Conservation (phyloP, 2,888 invertebrate species). For the Athalia rosae region DNA sequence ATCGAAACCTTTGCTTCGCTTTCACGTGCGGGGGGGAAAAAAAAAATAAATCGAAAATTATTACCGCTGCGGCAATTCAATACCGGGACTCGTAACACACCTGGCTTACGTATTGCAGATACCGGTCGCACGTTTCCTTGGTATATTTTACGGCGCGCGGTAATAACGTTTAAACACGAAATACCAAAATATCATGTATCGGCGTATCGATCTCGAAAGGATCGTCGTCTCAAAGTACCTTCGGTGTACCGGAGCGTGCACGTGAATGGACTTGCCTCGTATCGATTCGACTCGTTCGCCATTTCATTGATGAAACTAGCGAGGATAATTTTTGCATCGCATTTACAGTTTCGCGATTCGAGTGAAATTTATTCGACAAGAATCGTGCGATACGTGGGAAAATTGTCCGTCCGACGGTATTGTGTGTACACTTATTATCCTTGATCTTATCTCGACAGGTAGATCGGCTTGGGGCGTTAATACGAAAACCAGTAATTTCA, state of each 20-base stretch:
- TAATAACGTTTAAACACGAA: constrained; percentile 30
- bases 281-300: neutral
- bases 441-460: constrained; percentile 26
- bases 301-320: neutral
- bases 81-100: too few species aligned
- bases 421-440: constrained; percentile 8
- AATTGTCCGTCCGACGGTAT: constrained; percentile 16
- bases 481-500: neutral
- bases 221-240: neutral
- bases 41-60: too few species aligned
- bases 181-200: constrained; percentile 28
- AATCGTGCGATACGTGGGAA: constrained; percentile 27
- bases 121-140: too few species aligned
- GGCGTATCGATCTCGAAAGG: constrained; percentile 2
- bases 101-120: too few species aligned
- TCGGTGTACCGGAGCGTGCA: constrained; percentile 4
- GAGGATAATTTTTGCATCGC: neutral
- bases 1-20: too few species aligned
- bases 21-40: too few species aligned
- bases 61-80: too few species aligned
- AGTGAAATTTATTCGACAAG: neutral
- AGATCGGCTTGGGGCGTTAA: neutral
- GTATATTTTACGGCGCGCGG: neutral
- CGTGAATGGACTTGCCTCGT: neutral
- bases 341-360: neutral